phyloP scores from a whole-genome alignment of 2,888 invertebrate genomes.

The Archips xylosteana region DNA sequence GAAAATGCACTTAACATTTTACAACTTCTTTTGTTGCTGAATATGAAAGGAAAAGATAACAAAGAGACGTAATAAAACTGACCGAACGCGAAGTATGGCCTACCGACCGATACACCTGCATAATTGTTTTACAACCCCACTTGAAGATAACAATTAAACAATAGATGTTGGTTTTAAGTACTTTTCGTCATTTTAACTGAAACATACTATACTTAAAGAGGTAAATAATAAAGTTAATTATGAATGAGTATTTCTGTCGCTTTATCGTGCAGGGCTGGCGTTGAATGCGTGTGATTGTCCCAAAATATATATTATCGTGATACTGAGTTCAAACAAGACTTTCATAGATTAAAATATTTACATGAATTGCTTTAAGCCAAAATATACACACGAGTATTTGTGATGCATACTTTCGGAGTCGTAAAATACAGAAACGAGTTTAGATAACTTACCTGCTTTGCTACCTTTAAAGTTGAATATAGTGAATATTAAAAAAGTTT shows the following conservation, averaged over 20 bases:
- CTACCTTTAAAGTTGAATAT: slow-evolving; percentile 10
- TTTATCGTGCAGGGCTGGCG: not conserved
- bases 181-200: no score
- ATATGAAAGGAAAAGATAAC: no score
- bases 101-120: no score
- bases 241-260: not conserved
- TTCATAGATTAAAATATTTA: not conserved
- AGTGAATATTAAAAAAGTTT: slow-evolving; percentile 15
- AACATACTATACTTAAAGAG: no score
- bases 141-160: no score
- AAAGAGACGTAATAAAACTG: no score
- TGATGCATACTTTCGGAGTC: slow-evolving; percentile 15
- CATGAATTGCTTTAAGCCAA: not conserved
- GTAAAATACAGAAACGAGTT: slow-evolving; percentile 20
- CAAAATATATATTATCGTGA: not conserved
- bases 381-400: not conserved
- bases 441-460: slow-evolving; percentile 4
- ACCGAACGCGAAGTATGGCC: no score
- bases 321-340: not conserved
- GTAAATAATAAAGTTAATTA: not conserved
- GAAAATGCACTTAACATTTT: no score
- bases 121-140: no score
- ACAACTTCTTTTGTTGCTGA: no score
- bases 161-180: no score
- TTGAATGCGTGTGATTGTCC: not conserved